A percentile compares a stretch with the other conserved stretches of the same genome.
Evolutionary conservation across 2,113 vertebrate species (phyloP).

Genomic region (Leptosomus discolor): DNA sequence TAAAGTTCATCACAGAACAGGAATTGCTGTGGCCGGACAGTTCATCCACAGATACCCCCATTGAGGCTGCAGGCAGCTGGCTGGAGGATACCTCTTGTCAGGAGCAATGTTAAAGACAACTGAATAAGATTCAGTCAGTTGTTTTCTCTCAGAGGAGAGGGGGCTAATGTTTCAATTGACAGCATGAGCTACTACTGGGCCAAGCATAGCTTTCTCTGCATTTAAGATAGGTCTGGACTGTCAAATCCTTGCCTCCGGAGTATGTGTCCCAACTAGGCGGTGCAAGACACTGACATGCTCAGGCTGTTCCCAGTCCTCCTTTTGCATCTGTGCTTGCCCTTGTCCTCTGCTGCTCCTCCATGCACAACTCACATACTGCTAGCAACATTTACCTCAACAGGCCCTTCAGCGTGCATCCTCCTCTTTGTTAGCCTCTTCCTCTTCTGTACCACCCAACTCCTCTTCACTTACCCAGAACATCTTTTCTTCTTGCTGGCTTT

Average conservation of each 20-base stretch:
- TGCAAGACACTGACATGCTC: constrained; percentile 6
- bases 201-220: neutral
- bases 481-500: neutral
- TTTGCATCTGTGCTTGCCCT: neutral
- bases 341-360: neutral
- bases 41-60: neutral
- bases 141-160: constrained; percentile 12
- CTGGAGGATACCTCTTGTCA: constrained; percentile 28
- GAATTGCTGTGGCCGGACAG: neutral
- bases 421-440: neutral
- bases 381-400: neutral
- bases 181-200: neutral
- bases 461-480: neutral
- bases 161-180: neutral
- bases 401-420: neutral
- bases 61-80: neutral
- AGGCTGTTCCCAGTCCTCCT: neutral
- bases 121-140: neutral
- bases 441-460: neutral
- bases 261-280: neutral
- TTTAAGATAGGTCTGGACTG: constrained; percentile 13
- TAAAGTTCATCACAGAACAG: constrained; percentile 1
- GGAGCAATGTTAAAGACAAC: neutral
- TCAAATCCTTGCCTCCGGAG: constrained; percentile 16
- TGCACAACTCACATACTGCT: neutral